Conservation (phyloP, 1,140 invertebrate genomes). For the Stegodyphus mimosarum region DNA sequence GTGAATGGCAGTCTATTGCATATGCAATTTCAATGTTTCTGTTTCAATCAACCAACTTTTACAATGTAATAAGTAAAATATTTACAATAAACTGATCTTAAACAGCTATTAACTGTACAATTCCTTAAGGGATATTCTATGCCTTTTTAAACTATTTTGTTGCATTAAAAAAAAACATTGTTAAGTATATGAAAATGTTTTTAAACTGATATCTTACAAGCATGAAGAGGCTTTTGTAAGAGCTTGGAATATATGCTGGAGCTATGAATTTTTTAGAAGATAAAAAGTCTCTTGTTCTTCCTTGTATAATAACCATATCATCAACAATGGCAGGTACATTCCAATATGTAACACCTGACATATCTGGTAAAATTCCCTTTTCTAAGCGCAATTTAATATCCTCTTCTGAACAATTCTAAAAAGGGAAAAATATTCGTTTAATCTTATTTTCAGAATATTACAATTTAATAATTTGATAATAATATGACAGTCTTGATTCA, state of each 20-base stretch:
- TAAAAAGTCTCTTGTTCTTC: slow-evolving; percentile 4
- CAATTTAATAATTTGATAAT: too few relatives aligned
- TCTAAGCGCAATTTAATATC: neutral
- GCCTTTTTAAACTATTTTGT: neutral
- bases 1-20: too few relatives aligned
- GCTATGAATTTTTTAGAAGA: neutral
- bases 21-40: too few relatives aligned
- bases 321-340: slow-evolving; percentile 2
- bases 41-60: too few relatives aligned
- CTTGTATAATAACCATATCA: slow-evolving; percentile 41
- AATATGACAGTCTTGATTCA: too few relatives aligned
- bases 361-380: slow-evolving; percentile 11
- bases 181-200: neutral
- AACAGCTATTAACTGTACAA: too few relatives aligned
- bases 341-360: neutral
- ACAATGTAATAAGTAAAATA: too few relatives aligned
- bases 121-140: too few relatives aligned
- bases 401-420: neutral
- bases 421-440: neutral
- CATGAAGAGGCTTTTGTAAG: neutral
- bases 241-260: slow-evolving; percentile 26
- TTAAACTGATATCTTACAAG: slow-evolving; percentile 7
- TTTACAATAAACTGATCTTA: too few relatives aligned
- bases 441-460: neutral
- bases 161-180: neutral